These are phyloP conservation scores for Leptobrachium ailaonicum DNA, from an alignment of 2,113 vertebrate genomes.

Conservation along the genomic window DNA sequence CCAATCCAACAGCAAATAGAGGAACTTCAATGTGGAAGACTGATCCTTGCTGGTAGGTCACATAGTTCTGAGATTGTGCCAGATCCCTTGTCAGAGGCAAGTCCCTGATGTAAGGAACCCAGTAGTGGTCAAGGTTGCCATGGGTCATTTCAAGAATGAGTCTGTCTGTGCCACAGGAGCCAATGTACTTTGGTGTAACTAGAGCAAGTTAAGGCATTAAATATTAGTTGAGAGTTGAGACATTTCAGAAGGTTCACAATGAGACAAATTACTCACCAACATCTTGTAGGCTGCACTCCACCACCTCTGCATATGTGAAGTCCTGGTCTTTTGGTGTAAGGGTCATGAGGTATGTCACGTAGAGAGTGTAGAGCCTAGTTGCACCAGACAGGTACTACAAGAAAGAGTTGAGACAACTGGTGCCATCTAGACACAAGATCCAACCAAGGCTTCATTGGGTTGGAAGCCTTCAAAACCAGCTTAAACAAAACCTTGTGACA, in stretches of 20 bases:
- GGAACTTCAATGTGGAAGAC: slow-evolving; percentile 18
- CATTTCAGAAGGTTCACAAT: too few relatives aligned
- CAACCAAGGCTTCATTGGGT: too few relatives aligned
- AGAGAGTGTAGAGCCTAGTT: slow-evolving; percentile 38
- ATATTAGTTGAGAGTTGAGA: background rate
- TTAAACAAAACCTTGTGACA: too few relatives aligned
- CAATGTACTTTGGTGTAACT: slow-evolving; percentile 23
- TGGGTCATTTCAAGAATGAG: slow-evolving; percentile 8
- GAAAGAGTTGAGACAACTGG: background rate
- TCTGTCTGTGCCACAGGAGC: background rate
- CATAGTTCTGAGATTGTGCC: slow-evolving; percentile 11
- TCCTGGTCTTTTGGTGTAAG: slow-evolving; percentile 19
- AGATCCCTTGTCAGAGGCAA: slow-evolving; percentile 11
- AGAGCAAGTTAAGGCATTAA: background rate
- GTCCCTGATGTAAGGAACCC: slow-evolving; percentile 34
- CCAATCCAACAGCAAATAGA: slow-evolving; percentile 38
- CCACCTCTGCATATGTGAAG: slow-evolving; percentile 12
- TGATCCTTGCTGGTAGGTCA: background rate
- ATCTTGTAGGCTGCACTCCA: slow-evolving; percentile 39
- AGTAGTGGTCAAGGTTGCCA: slow-evolving; percentile 40
- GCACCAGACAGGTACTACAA: slow-evolving; percentile 39
- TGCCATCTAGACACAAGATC: too few relatives aligned
- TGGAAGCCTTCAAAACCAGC: too few relatives aligned
- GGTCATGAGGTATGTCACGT: slow-evolving; percentile 33
- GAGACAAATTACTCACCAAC: slow-evolving; percentile 40